phyloP scores from a whole-genome alignment of 2,113 vertebrate species.

The Megaptera novaeangliae region DNA sequence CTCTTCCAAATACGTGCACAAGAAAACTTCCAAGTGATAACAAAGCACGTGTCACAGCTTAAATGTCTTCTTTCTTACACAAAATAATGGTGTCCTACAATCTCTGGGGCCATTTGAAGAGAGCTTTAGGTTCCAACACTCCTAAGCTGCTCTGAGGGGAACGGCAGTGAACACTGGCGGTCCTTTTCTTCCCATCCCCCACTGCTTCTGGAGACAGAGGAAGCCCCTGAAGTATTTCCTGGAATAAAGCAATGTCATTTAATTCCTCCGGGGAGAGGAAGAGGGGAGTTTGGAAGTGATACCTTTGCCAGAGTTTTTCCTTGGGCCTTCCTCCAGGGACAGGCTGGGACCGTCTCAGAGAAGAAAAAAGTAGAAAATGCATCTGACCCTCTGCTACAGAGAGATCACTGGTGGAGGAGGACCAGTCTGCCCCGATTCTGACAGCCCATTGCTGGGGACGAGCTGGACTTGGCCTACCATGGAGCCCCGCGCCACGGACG shows the following conservation, averaged over 20 bases:
- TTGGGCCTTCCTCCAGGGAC: background rate
- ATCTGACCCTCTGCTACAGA: conserved; percentile 4
- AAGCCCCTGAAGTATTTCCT: background rate
- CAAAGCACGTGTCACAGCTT: background rate
- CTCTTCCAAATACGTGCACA: background rate
- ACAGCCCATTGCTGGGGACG: conserved; percentile 43
- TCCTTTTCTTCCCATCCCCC: background rate
- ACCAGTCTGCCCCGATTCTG: conserved; percentile 48
- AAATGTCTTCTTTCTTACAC: background rate
- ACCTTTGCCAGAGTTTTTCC: background rate
- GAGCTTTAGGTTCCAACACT: background rate
- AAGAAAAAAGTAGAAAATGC: background rate
- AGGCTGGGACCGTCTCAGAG: background rate
- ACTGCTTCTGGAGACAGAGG: background rate
- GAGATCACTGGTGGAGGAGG: background rate
- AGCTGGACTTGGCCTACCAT: conserved; percentile 35
- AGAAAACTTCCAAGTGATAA: background rate
- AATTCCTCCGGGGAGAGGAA: background rate
- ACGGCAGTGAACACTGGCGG: background rate
- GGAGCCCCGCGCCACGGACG: background rate
- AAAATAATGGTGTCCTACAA: background rate
- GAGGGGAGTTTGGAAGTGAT: background rate
- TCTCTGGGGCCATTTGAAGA: background rate
- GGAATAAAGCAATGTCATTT: conserved; percentile 34
- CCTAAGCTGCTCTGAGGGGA: background rate